Conservation (phyloP, 2,113 vertebrate genomes). For the Neopipo cinnamomea region DNA sequence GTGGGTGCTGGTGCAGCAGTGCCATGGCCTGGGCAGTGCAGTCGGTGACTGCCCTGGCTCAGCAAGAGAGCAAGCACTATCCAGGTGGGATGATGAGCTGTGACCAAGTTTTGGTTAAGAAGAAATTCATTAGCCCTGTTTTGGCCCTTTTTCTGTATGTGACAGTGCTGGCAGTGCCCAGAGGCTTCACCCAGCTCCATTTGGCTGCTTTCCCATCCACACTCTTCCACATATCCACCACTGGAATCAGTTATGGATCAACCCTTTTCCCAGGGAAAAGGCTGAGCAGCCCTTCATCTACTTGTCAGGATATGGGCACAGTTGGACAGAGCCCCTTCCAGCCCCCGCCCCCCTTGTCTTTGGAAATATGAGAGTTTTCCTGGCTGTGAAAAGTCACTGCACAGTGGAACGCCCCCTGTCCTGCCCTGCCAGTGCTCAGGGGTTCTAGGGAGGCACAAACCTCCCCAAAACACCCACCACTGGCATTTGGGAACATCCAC, state of each 20-base stretch:
- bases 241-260: background rate
- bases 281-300: background rate
- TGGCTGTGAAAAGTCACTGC: background rate
- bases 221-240: background rate
- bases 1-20: rapidly evolving
- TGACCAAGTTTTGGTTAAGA: background rate
- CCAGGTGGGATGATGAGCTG: background rate
- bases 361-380: background rate
- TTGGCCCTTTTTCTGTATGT: background rate
- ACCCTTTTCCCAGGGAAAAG: background rate
- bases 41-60: rapidly evolving
- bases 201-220: background rate
- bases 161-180: background rate
- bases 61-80: background rate
- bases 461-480: background rate
- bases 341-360: background rate
- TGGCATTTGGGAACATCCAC: background rate
- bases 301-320: background rate
- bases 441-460: background rate
- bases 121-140: background rate
- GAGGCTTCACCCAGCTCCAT: background rate
- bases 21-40: background rate
- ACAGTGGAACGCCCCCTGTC: background rate
- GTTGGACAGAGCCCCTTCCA: background rate
- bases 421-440: rapidly evolving